Conservation (phyloP, 1,140 invertebrate genomes). For the Drosophila orosa region DNA sequence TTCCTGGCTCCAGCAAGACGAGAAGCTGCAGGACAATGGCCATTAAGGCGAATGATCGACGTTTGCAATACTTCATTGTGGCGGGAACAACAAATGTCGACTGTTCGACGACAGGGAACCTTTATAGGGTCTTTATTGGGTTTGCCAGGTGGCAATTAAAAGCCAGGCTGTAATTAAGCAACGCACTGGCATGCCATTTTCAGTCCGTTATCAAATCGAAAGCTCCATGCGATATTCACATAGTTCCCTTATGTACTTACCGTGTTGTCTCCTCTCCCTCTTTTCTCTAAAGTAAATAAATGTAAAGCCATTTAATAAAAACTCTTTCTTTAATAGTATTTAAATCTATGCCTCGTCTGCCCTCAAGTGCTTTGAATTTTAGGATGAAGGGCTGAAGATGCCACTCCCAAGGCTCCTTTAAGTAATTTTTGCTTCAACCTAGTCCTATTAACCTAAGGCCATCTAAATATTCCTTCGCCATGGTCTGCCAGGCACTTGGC, state of each 20-base stretch:
- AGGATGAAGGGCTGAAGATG: slow-evolving; percentile 19
- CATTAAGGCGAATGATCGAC: slow-evolving; percentile 11
- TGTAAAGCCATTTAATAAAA: slow-evolving; percentile 3
- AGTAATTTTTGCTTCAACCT: background rate
- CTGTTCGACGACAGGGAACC: background rate
- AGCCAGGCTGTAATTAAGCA: slow-evolving; percentile 28
- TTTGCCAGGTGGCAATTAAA: slow-evolving; percentile 38
- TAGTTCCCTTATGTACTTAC: background rate
- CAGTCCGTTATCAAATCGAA: slow-evolving; percentile 5
- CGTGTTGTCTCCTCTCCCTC: background rate
- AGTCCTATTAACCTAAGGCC: slow-evolving; percentile 8
- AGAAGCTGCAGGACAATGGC: slow-evolving; percentile 28
- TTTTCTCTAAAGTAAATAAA: background rate
- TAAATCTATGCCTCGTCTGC: background rate
- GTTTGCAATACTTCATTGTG: slow-evolving; percentile 28
- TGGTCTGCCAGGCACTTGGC: slow-evolving; percentile 14
- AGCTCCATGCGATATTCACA: background rate
- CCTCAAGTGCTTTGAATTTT: slow-evolving; percentile 36
- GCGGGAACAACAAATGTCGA: slow-evolving; percentile 5
- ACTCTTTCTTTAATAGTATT: slow-evolving; percentile 30
- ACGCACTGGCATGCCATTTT: slow-evolving; percentile 26
- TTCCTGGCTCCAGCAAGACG: slow-evolving; percentile 10
- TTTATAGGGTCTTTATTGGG: slow-evolving; percentile 39
- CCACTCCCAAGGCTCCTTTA: slow-evolving; percentile 36
- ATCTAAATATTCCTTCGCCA: slow-evolving; percentile 10